Base-by-base conservation (phyloP, 2,113 vertebrate genomes). In the Phainopepla nitens region DNA sequence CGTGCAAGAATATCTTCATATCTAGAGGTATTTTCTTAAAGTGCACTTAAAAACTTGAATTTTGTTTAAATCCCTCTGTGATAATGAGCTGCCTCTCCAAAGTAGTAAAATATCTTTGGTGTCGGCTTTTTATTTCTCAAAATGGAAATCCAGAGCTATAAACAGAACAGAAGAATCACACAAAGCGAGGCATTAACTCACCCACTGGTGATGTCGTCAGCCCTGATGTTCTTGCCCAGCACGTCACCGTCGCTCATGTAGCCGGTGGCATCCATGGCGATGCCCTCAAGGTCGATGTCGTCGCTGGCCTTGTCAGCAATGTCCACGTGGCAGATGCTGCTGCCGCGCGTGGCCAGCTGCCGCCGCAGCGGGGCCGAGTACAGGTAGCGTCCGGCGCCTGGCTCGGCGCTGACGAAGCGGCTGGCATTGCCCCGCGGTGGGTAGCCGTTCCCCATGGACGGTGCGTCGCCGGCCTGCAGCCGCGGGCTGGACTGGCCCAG, bases 181-280 rank as follows among this genome's bases (percentile, higher is more conserved):
- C 0, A 0, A 3, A 35, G 22, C 1, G 2, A 0, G 10, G 23
- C 6, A 2, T 0, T 8, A 2, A 95, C 99, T 98, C 70, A 99
- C 99, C 99, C 99, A 1, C 99, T 99, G 1, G 98, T 98, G 95
- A 99, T 98, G 45, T 99, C 99, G 19, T 99, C 99, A 0, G 98
- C 87, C n/a, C 98, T 97, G 35, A 99, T 97, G 58, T 99, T 99
- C 98, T 99, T 99, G 96, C 98, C 98, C 92, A 99, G 98, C 75
- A 99, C 99, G 1, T 99, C 99, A 23, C 99, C 99, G 0, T 99
- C 99, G 2, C 99, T 99, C 99, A 99, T 99, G 95, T 99, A 99
- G 22, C 99, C 99, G 0, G 99, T 98, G 57, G 99, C 98, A 3
- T 99, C 99, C 98, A 99, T 94, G 95, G 97, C 49, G 65, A 99